These are phyloP conservation scores for Aporrectodea caliginosa DNA, from an alignment of 1,140 invertebrate genomes.

Conservation along the genomic window DNA sequence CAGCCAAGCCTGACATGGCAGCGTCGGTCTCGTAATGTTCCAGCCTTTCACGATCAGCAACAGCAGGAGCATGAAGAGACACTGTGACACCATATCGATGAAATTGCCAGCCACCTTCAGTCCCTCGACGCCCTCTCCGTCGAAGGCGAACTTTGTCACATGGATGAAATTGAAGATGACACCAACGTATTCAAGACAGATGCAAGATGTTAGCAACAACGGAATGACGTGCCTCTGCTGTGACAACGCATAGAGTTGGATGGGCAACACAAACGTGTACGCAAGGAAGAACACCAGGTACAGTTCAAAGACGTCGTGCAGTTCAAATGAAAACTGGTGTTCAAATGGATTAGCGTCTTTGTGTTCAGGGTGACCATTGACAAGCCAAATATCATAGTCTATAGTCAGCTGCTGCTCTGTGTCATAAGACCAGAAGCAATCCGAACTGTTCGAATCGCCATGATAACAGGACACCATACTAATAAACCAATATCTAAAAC, in stretches of 20 bases:
- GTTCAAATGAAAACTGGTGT: slow-evolving; percentile 94
- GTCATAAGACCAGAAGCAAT: slow-evolving; percentile 29
- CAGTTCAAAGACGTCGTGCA: slow-evolving; percentile 80
- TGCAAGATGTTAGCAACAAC: slow-evolving; percentile 80
- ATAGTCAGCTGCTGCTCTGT: slow-evolving; percentile 58
- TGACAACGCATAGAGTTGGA: slow-evolving; percentile 83
- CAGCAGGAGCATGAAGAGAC: slow-evolving; percentile 89
- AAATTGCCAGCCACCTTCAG: slow-evolving; percentile 82
- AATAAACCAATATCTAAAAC: slow-evolving; percentile 85
- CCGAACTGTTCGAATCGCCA: slow-evolving; percentile 58
- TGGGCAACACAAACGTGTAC: slow-evolving; percentile 74
- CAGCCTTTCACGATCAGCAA: slow-evolving; percentile 91
- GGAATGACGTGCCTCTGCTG: slow-evolving; percentile 85
- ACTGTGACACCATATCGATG: slow-evolving; percentile 84
- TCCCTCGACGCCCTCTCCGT: slow-evolving; percentile 77
- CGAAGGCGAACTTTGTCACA: slow-evolving; percentile 79
- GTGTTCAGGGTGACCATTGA: slow-evolving; percentile 84
- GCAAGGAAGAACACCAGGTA: slow-evolving; percentile 83
- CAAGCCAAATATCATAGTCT: slow-evolving; percentile 90
- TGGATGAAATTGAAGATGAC: slow-evolving; percentile 83
- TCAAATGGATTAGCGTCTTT: slow-evolving; percentile 70
- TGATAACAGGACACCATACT: slow-evolving; percentile 87
- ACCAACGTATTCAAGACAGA: slow-evolving; percentile 78
- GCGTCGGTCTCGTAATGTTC: slow-evolving; percentile 85
- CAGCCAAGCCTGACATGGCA: slow-evolving; percentile 69